A percentile compares a stretch with the other conserved stretches of the same genome.
Evolutionary conservation across 1,140 invertebrate genomes (phyloP).

Genomic region (Centruroides sculpturatus): DNA sequence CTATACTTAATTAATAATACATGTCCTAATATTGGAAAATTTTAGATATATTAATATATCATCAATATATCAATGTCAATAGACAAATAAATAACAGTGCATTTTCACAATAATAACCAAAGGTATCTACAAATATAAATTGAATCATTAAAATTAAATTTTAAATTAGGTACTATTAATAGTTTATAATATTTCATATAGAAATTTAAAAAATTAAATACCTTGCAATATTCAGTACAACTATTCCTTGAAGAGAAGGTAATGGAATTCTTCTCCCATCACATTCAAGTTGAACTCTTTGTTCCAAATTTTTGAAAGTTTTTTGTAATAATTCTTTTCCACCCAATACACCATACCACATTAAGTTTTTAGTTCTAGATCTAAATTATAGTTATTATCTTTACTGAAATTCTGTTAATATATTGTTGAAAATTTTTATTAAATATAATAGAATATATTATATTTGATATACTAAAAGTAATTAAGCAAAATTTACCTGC

Average conservation of each 20-base stretch:
- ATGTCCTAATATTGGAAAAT: too few relatives aligned
- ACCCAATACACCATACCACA: slow-evolving; percentile 93
- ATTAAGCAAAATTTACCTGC: slow-evolving; percentile 41
- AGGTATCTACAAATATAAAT: too few relatives aligned
- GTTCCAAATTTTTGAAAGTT: slow-evolving; percentile 92
- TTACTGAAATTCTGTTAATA: neutral
- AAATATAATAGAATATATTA: too few relatives aligned
- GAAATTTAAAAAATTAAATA: slow-evolving; percentile 19
- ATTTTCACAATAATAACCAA: too few relatives aligned
- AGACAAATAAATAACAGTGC: too few relatives aligned
- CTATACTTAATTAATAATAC: too few relatives aligned
- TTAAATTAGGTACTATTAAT: too few relatives aligned
- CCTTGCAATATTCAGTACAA: slow-evolving; percentile 92
- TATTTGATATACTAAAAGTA: neutral
- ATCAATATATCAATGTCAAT: too few relatives aligned
- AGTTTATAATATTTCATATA: too few relatives aligned
- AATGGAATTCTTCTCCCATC: slow-evolving; percentile 80
- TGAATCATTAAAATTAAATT: too few relatives aligned
- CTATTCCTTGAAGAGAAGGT: slow-evolving; percentile 88
- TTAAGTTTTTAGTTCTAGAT: slow-evolving; percentile 78
- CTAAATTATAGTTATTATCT: slow-evolving; percentile 44
- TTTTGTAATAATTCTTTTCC: slow-evolving; percentile 67
- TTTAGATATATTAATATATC: too few relatives aligned
- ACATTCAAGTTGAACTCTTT: slow-evolving; percentile 81
- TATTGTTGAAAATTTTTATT: too few relatives aligned